Base-by-base conservation (phyloP, 2,113 vertebrate species). In the Terrapene triunguis region DNA sequence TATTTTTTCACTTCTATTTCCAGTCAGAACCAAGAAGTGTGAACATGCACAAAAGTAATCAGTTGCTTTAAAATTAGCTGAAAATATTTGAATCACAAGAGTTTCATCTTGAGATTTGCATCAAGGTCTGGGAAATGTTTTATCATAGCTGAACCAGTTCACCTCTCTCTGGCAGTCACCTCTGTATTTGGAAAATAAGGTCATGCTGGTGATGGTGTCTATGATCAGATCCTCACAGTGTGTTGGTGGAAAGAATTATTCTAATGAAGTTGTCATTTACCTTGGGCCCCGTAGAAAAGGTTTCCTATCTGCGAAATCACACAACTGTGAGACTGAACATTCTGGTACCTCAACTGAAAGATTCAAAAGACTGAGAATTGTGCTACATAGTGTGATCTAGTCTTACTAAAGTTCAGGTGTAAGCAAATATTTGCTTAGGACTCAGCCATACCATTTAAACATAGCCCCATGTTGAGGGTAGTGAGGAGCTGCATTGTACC, bases 281-380 rank as follows among this genome's bases (percentile, higher is more conserved):
- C 74, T 72, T 44, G 24, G 38, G 44, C 74, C 27, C 74, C 14
- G 1, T 42, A 76, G 25, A 42, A 44, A 44, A 44, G 24, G 24
- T 24, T 24, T 6, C 22, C 42, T 25, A 27, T 76, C 6, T 14
- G 21, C 3, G 9, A 44, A 76, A 76, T 44, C 78, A 81, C 89
- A 88, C 6, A 92, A 22, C 21, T 76, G 14, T 76, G 42, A 93
- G 88, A 85, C 89, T 91, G 65, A 89, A 93, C 27, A 79, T 94
- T 44, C 51, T 94, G 83, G 53, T 85, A 88, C 89, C 65, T 88
- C 11, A 78, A 3, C 51, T 57, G 57, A 42, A 91, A 69, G 79
- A 92, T 88, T 94, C 85, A 81, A 92, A 95, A 92, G 74, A 57
- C 32, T 88, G 83, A 72, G n/a, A 72, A 72, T 38, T 72, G 35